Conservation (phyloP, 2,113 vertebrate species). For the Hymenochirus boettgeri region DNA sequence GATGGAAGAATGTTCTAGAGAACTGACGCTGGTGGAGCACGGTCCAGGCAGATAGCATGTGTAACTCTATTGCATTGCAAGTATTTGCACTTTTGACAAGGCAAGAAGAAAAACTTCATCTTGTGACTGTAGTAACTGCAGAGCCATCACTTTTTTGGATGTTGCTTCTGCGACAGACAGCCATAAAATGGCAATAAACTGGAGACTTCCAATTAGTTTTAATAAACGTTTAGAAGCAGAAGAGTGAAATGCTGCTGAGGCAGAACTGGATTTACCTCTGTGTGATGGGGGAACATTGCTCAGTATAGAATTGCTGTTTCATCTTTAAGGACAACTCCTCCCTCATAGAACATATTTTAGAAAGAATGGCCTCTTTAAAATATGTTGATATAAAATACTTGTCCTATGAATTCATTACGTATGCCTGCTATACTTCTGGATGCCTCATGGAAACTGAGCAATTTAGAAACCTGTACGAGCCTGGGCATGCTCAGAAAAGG, state of each 20-base stretch:
- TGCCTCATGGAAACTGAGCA: too few relatives aligned
- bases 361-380: too few relatives aligned
- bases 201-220: neutral
- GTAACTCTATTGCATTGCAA: constrained; percentile 22
- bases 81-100: constrained; percentile 18
- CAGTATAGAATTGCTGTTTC: too few relatives aligned
- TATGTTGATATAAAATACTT: too few relatives aligned
- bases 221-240: neutral
- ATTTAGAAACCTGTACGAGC: too few relatives aligned
- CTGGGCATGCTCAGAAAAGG: too few relatives aligned
- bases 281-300: too few relatives aligned
- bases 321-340: too few relatives aligned
- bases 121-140: neutral
- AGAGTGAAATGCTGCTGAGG: neutral
- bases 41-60: constrained; percentile 53
- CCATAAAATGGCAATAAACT: neutral
- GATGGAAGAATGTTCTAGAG: constrained; percentile 52
- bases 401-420: too few relatives aligned
- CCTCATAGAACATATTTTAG: too few relatives aligned
- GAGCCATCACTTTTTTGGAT: neutral
- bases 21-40: constrained; percentile 47
- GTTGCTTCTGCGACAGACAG: neutral
- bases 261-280: too few relatives aligned
- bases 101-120: neutral
- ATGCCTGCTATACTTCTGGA: too few relatives aligned